Evolutionary conservation across 2,113 vertebrate species (phyloP).

Genomic region (Otolemur garnettii): DNA sequence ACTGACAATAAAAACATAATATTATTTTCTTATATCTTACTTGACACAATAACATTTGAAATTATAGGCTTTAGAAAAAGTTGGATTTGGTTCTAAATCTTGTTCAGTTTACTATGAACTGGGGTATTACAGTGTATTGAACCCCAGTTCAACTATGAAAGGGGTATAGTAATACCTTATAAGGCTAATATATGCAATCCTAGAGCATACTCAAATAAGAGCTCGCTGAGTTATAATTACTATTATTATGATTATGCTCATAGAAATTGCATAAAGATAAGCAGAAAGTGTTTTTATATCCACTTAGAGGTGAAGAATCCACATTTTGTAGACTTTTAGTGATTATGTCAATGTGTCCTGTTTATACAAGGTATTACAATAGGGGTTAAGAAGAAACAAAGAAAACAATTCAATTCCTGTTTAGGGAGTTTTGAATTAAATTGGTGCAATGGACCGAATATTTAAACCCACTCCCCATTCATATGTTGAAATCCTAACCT

Average conservation of each 20-base stretch:
- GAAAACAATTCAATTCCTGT: background rate
- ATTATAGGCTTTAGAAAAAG: background rate
- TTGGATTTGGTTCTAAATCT: background rate
- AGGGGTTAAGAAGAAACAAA: constrained; percentile 6
- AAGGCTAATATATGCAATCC: background rate
- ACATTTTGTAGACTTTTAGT: background rate
- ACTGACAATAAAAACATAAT: constrained; percentile 14
- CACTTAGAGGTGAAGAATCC: background rate
- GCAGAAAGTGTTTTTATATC: background rate
- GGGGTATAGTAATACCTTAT: background rate
- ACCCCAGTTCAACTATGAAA: background rate
- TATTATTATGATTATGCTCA: background rate
- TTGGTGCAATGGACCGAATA: background rate
- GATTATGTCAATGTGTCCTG: background rate
- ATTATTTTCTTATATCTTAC: background rate
- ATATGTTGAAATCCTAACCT: background rate
- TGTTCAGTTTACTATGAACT: background rate
- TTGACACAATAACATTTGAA: background rate
- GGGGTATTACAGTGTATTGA: no score
- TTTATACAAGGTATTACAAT: background rate
- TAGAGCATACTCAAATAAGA: background rate
- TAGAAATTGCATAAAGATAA: background rate
- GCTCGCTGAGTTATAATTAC: background rate
- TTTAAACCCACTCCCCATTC: background rate
- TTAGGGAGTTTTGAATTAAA: constrained; percentile 11